Evolutionary conservation across 2,113 vertebrate genomes (phyloP), one percentile per base, ranked within the genome.

Genomic region (Salvelinus namaycush): DNA sequence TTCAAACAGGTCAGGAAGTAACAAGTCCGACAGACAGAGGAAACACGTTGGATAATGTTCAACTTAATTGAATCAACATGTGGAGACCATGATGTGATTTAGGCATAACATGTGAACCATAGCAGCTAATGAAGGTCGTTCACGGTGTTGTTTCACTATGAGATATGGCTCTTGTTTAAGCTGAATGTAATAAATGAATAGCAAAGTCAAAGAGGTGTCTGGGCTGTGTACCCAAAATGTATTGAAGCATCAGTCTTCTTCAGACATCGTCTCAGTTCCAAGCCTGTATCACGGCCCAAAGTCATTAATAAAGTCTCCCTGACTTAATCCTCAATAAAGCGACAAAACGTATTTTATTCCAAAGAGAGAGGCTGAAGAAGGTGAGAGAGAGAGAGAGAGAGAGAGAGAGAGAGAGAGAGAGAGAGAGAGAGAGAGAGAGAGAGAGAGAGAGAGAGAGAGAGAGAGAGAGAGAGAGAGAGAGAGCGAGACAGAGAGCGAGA

Each of bases 171-270:
- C 29, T 70, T 18, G 26, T 73, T 79, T 72, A 26, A 73, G 44
- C 16, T 27, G 70, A 4, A 20, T 24, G 73, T 78, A 68, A 71
- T 75, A 27, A 84, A 75, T 70, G 54, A 85, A 76, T 70, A 72
- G 5, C 71, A 73, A 44, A 44, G 39, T 44, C 39, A 44, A 51
- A 78, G 24, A 68, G 51, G 51, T 74, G 69, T 80, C 24, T 75
- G 62, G 57, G n/a, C 27, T 71, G 31, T 72, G 27, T 27, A 66
- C 18, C 39, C 65, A 78, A 67, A 62, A 39, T 49, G 22, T 24
- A 39, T 12, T 49, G 7, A 48, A 34, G 31, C n/a, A 64, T 22
- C 51, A 22, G 76, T 48, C 44, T 66, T 34, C 13, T 70, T 75
- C 57, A 65, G 54, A 48, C n/a, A n/a, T 27, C 68, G 64, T 31